These are phyloP conservation scores for Listrodromus nycthemerus DNA, from an alignment of 2,888 invertebrate genomes.

Conservation along the genomic window DNA sequence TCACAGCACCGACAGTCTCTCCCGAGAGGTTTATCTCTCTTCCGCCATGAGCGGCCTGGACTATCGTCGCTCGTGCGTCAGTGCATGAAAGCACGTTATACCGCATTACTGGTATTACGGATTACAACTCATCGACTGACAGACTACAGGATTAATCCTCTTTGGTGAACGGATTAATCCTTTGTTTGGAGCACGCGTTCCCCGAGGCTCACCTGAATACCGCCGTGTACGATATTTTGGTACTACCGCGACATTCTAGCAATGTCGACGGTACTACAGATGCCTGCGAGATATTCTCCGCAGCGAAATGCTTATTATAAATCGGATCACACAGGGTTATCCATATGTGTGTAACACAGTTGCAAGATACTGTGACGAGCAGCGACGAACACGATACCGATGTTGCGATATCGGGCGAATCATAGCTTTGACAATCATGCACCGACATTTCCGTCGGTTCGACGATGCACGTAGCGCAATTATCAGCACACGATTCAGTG, in stretches of 20 bases:
- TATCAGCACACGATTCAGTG: background rate
- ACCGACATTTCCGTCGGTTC: background rate
- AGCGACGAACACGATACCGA: background rate
- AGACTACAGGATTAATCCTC: conserved; percentile 17
- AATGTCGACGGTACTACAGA: background rate
- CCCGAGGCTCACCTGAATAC: background rate
- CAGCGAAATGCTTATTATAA: conserved; percentile 6
- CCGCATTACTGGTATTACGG: background rate
- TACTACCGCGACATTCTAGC: background rate
- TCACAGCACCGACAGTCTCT: background rate
- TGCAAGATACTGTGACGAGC: background rate
- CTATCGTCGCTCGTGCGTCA: background rate
- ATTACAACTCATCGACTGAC: conserved; percentile 30
- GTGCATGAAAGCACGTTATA: background rate
- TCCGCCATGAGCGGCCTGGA: background rate
- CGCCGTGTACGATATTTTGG: background rate
- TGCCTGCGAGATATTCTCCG: background rate
- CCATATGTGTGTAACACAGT: background rate
- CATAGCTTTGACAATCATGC: background rate
- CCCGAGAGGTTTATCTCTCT: background rate
- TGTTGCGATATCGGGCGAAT: background rate
- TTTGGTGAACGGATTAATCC: conserved; percentile 26
- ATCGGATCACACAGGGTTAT: background rate
- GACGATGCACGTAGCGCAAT: background rate
- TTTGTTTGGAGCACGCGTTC: background rate